Percentiles rank a stretch among this genome's conserved stretches.
phyloP scores from a whole-genome alignment of 2,113 vertebrate species.

The Syngnathoides biaculeatus region DNA sequence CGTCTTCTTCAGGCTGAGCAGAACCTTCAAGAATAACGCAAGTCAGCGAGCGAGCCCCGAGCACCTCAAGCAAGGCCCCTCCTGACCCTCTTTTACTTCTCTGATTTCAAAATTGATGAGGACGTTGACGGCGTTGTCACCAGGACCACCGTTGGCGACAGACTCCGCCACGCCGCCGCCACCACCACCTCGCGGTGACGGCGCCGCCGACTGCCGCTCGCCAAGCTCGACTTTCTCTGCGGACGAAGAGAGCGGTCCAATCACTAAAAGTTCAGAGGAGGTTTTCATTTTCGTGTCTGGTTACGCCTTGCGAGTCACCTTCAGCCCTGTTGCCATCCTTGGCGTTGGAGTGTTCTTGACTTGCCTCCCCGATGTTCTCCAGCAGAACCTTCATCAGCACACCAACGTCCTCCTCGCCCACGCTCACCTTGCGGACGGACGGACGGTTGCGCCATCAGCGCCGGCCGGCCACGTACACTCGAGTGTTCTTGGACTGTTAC shows the following conservation, averaged over 20 bases:
- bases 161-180: not conserved
- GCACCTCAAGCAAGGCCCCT: no score
- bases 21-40: conserved; percentile 58
- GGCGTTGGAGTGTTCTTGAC: conserved; percentile 32
- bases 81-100: conserved; percentile 70
- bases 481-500: conserved; percentile 53
- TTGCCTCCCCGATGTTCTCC: conserved; percentile 88
- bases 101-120: conserved; percentile 89
- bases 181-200: conserved; percentile 8
- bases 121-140: conserved; percentile 76
- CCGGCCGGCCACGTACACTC: not conserved
- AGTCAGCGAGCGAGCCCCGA: no score
- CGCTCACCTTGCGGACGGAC: conserved; percentile 72
- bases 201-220: conserved; percentile 44
- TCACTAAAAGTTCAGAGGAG: not conserved
- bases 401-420: conserved; percentile 86
- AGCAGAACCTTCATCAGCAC: conserved; percentile 84
- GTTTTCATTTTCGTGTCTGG: not conserved
- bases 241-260: not conserved
- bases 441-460: not conserved
- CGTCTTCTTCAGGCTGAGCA: conserved; percentile 75
- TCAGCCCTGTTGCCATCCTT: conserved; percentile 33
- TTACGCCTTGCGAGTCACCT: conserved; percentile 37
- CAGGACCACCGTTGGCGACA: conserved; percentile 7
- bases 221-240: conserved; percentile 48